phyloP scores from a whole-genome alignment of 1,140 invertebrate genomes.

The Medauroidea extradentata region DNA sequence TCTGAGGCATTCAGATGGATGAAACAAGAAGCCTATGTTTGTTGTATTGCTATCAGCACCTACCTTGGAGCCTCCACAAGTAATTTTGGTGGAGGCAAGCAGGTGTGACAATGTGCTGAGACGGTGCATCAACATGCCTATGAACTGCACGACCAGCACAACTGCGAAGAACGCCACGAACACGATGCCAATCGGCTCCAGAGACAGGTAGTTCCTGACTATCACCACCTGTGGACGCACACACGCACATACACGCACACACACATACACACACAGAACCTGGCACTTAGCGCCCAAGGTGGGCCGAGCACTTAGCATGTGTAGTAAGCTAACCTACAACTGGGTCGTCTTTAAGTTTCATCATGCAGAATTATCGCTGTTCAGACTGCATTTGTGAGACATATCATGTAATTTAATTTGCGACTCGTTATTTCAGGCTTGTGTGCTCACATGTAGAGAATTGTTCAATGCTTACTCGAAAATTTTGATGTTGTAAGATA shows the following conservation, averaged over 20 bases:
- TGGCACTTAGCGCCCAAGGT: not conserved
- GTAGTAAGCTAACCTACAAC: constrained; percentile 5
- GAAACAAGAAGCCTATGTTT: no score
- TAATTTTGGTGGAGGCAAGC: constrained; percentile 66
- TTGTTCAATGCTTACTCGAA: no score
- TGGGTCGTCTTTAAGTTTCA: no score
- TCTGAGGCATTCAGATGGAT: no score
- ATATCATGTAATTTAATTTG: no score
- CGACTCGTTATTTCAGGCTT: no score
- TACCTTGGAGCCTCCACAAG: constrained; percentile 36
- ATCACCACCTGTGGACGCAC: constrained; percentile 42
- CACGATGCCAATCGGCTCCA: constrained; percentile 74
- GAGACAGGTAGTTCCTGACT: constrained; percentile 50
- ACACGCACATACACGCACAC: no score
- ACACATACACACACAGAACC: not conserved
- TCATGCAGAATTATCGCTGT: no score
- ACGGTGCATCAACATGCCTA: constrained; percentile 80
- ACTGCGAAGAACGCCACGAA: constrained; percentile 70
- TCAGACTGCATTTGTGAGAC: no score
- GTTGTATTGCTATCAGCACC: no score
- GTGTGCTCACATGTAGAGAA: no score
- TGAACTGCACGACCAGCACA: constrained; percentile 71
- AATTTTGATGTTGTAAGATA: no score
- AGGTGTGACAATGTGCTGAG: constrained; percentile 81
- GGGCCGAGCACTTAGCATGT: not conserved